phyloP scores from a whole-genome alignment of 2,797 vertebrate genomes.

The Labeo calbasu region DNA sequence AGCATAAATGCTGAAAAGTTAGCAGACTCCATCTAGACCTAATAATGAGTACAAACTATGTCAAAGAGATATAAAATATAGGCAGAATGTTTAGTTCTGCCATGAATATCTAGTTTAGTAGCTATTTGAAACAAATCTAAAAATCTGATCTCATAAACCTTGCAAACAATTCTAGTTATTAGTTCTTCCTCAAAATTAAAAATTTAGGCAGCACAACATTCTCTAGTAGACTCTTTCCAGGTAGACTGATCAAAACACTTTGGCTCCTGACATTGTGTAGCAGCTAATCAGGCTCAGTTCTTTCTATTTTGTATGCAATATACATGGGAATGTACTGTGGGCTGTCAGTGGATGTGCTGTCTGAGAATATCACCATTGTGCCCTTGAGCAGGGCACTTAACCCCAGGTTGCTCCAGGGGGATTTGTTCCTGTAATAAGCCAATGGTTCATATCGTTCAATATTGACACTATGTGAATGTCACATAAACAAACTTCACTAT shows the following conservation, averaged over 20 bases:
- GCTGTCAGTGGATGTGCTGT: slow-evolving; percentile 9
- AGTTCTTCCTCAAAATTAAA: not conserved
- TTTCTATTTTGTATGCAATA: not conserved
- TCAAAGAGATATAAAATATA: not conserved
- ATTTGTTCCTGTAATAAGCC: slow-evolving; percentile 10
- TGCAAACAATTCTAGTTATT: not conserved
- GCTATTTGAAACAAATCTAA: not conserved
- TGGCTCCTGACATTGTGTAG: not conserved
- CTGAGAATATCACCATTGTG: not conserved
- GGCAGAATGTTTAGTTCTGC: not conserved
- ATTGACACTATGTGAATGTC: not conserved
- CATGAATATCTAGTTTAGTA: not conserved
- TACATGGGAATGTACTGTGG: not conserved
- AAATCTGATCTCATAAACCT: not conserved
- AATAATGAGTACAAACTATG: not conserved
- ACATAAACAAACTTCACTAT: not conserved
- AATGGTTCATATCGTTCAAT: not conserved
- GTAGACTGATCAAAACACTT: not conserved
- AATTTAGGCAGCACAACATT: not conserved
- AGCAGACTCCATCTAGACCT: not conserved
- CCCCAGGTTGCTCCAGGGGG: slow-evolving; percentile 17
- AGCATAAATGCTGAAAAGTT: not conserved
- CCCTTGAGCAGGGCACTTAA: slow-evolving; percentile 24
- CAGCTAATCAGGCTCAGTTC: not conserved
- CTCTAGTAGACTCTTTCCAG: not conserved